Base-by-base conservation (phyloP, 2,888 invertebrate genomes). In the Melanostoma mellinum region DNA sequence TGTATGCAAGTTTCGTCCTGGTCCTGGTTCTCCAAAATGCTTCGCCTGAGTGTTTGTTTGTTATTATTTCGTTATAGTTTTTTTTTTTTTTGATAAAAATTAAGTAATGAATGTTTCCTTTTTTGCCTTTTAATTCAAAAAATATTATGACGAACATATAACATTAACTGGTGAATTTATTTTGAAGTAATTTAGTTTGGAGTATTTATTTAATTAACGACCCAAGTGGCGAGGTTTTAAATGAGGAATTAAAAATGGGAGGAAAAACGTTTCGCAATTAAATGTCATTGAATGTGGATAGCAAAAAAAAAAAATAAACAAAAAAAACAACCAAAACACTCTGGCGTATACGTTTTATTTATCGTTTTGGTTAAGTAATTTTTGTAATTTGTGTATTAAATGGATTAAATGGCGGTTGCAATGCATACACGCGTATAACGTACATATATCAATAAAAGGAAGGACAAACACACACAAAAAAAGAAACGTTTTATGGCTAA, bases 151-250 rank as follows among this genome's bases (percentile, higher is more conserved):
- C 33, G 8, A 52, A 60, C 33, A 4, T 20, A 20, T 20, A 20
- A 20, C 20, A 20, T 20, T 20, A 20, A 20, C 20, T 20, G 20
- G 20, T 8, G 50, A 56, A 67, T 56, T 65, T 56, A 50, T 42
- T 36, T 55, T 53, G 30, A 60, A 63, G 50, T 71, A 42, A 55
- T 52, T 52, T 38, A n/a, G 6, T 8, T 32, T 35, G 38, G 30
- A 42, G n/a, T 53, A 61, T 72, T 72, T 56, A 55, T 44, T 82
- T 40, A 63, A 77, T 82, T 63, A 72, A 55, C 67, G 52, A 2
- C 42, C 53, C n/a, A 56, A 56, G 20, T 46, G 35, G 48, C 35
- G 50, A 38, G 53, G 48, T 58, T 48, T 65, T 63, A 58, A 58
- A 53, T 46, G 44, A 10, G 8, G 20, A 63, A 63, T 69, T 55